Conservation (phyloP, 2,797 vertebrate genomes). For the Ctenopoma multispine region DNA sequence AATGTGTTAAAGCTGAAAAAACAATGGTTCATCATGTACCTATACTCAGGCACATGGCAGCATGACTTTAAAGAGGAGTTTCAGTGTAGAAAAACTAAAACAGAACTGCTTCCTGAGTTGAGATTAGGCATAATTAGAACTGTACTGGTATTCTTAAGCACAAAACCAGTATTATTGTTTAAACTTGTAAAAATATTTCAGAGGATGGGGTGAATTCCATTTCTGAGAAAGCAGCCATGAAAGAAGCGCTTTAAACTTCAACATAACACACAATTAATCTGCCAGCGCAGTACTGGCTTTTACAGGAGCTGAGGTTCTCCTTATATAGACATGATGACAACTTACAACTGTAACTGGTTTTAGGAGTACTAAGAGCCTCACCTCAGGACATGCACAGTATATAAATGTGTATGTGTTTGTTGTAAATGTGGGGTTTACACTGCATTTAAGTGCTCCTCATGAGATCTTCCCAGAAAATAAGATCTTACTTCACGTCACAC, state of each 20-base stretch:
- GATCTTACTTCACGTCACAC: conserved; percentile 12
- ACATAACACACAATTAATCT: conserved; percentile 74
- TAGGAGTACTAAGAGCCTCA: conserved; percentile 20
- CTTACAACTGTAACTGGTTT: conserved; percentile 33
- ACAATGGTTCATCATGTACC: conserved; percentile 56
- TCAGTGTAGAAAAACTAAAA: conserved; percentile 32
- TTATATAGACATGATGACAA: conserved; percentile 67
- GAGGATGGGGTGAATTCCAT: conserved; percentile 52
- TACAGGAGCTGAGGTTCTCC: conserved; percentile 56
- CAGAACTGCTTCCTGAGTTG: conserved; percentile 54
- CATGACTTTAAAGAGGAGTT: conserved; percentile 37
- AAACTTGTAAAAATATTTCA: conserved; percentile 73
- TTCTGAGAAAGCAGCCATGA: conserved; percentile 65
- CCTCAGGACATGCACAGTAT: conserved; percentile 43
- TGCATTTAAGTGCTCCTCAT: conserved; percentile 42
- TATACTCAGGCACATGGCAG: conserved; percentile 40
- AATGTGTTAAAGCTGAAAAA: conserved; percentile 76
- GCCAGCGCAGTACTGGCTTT: conserved; percentile 59
- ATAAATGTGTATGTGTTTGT: conserved; percentile 54
- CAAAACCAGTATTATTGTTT: conserved; percentile 69
- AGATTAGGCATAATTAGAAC: conserved; percentile 69
- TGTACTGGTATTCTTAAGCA: conserved; percentile 40
- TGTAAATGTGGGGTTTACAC: conserved; percentile 46
- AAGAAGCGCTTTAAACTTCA: conserved; percentile 61
- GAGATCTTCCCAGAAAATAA: background rate